Evolutionary conservation across 2,888 invertebrate species (phyloP), one percentile per base, ranked within the genome.

Genomic region (Scaeva pyrastri): DNA sequence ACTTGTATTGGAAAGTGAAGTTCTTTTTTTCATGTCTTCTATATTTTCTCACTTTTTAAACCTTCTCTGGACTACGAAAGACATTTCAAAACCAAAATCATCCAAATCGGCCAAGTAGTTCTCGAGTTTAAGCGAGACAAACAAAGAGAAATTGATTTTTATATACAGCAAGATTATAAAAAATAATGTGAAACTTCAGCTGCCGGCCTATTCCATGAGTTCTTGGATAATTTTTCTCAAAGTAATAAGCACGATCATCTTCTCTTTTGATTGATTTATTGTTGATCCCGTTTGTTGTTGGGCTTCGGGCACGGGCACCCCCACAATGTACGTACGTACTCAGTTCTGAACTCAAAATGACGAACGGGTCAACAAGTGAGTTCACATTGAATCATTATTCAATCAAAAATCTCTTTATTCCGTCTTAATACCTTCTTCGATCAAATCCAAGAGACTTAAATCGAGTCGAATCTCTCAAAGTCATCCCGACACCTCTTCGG

Each of bases 331-430:
- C 1, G n/a, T n/a, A 48, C 19, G 11, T 5, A n/a, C 14, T 10
- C 41, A 26, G 52, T 21, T n/a, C n/a, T 41, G 43, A 14, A 21
- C 26, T 16, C 21, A 21, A n/a, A 36, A 21, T 45, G 43, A 39
- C 66, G 55, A 39, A 68, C 66, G 76, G 80, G 73, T 81, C 81
- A 60, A 86, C 74, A 77, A 81, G 81, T 70, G 77, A 77, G 86
- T 74, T 86, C 86, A 82, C 78, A 74, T 86, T 58, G 78, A 75
- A 86, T 86, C 86, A 86, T 86, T 86, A 86, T 86, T 86, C 86
- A 86, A 86, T 86, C 82, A 86, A 81, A 86, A 86, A 70, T 82
- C 86, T 86, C 78, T 86, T 86, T 52, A 52, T 52, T 19, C 19
- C 19, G 5, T 3, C 4, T 19, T 31, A 31, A 81, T 86, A 82